Conservation (phyloP, 2,113 vertebrate species). For the Pelobates fuscus region DNA sequence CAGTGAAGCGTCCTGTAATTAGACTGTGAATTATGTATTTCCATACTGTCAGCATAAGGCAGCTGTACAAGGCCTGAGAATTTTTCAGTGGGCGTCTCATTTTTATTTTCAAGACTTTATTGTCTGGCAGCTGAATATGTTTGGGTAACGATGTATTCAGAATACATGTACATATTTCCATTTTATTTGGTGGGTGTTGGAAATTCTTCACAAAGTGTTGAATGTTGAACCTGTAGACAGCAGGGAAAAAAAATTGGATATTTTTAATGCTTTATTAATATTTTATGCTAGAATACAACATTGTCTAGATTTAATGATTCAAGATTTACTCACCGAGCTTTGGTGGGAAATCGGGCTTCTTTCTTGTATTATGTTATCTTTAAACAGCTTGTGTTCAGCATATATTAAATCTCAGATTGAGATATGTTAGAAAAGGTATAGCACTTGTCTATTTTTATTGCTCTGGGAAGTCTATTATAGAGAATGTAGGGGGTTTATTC, state of each 20-base stretch:
- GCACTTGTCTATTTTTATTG: too few species aligned
- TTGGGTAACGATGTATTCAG: conserved; percentile 38
- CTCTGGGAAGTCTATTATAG: too few species aligned
- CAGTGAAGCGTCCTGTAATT: conserved; percentile 43
- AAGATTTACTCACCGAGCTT: background rate
- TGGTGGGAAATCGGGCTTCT: background rate
- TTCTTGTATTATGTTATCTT: too few species aligned
- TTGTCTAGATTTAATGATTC: background rate
- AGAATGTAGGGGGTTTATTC: too few species aligned
- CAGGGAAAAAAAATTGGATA: background rate
- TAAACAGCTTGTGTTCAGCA: too few species aligned
- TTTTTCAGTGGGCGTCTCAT: conserved; percentile 34
- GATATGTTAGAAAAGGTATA: too few species aligned
- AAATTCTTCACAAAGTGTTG: conserved; percentile 11
- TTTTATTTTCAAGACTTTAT: conserved; percentile 28
- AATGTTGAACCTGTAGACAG: conserved; percentile 15
- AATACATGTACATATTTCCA: conserved; percentile 35
- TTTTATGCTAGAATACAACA: conserved; percentile 22
- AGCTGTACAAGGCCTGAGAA: conserved; percentile 27
- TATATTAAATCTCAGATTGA: too few species aligned
- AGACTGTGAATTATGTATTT: conserved; percentile 45
- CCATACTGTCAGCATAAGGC: conserved; percentile 41
- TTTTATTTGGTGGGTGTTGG: conserved; percentile 18
- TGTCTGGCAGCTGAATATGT: conserved; percentile 42
- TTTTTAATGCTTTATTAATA: conserved; percentile 11